phyloP scores from a whole-genome alignment of 2,797 vertebrate genomes.

The Capromys pilorides region DNA sequence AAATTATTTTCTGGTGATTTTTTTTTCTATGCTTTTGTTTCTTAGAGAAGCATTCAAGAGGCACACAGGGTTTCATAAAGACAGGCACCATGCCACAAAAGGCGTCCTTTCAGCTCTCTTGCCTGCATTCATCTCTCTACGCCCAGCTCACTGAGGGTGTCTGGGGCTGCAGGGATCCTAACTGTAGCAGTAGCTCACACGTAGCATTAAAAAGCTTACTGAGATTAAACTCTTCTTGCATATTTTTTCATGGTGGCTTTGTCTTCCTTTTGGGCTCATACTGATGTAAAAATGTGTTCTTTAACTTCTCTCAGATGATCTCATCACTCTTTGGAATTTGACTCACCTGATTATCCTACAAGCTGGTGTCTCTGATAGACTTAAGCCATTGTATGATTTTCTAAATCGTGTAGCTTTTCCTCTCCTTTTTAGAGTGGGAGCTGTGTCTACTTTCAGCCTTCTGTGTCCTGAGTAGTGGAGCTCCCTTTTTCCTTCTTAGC shows the following conservation, averaged over 20 bases:
- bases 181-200: neutral
- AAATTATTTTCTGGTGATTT: no score
- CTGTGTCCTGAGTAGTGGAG: neutral
- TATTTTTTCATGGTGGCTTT: neutral
- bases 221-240: neutral
- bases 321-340: neutral
- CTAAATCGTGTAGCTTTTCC: neutral
- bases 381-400: neutral
- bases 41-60: neutral
- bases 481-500: neutral
- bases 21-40: neutral
- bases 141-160: accelerated
- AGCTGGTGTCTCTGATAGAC: neutral
- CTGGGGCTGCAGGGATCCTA: neutral
- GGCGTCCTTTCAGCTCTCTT: neutral
- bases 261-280: neutral
- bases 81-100: neutral
- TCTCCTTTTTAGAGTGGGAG: neutral
- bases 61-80: neutral
- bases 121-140: neutral
- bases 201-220: neutral
- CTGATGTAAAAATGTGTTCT: neutral
- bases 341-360: neutral
- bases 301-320: neutral
- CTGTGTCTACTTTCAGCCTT: neutral